Percentiles rank a stretch among this genome's conserved stretches.
These are phyloP conservation scores for Actias luna DNA, from an alignment of 2,888 invertebrate species.

Conservation along the genomic window DNA sequence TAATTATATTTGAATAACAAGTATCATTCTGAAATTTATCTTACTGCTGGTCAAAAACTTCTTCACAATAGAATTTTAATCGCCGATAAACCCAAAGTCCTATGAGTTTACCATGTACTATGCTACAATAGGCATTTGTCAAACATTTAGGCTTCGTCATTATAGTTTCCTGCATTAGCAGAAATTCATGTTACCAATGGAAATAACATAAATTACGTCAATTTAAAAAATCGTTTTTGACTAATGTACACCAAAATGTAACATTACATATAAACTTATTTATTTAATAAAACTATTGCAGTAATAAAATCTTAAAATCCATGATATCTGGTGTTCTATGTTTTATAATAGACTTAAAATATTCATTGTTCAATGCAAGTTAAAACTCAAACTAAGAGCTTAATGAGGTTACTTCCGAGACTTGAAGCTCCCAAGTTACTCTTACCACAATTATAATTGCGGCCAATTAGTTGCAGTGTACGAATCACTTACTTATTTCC, in stretches of 20 bases:
- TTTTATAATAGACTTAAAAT: slow-evolving; percentile 33
- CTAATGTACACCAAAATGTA: too few species aligned
- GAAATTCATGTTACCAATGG: too few species aligned
- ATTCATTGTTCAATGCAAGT: slow-evolving; percentile 35
- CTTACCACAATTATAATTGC: not conserved
- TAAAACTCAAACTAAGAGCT: slow-evolving; percentile 25
- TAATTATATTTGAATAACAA: too few species aligned
- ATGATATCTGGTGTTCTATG: slow-evolving; percentile 18
- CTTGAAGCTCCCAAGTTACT: slow-evolving; percentile 20
- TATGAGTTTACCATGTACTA: too few species aligned
- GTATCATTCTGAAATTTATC: too few species aligned
- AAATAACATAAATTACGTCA: too few species aligned
- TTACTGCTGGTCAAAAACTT: too few species aligned
- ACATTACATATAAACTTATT: too few species aligned
- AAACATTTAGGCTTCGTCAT: not conserved
- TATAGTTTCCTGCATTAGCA: not conserved
- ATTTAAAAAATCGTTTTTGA: too few species aligned
- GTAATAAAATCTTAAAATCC: not conserved
- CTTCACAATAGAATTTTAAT: too few species aligned
- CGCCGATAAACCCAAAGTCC: too few species aligned
- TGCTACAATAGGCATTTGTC: not conserved
- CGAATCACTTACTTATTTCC: slow-evolving; percentile 11
- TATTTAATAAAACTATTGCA: too few species aligned
- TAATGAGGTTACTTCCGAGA: slow-evolving; percentile 38
- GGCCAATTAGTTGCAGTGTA: slow-evolving; percentile 11